Evolutionary conservation across 2,797 vertebrate genomes (phyloP), one percentile per base, ranked within the genome.

Genomic region (Otolemur crassicaudatus): DNA sequence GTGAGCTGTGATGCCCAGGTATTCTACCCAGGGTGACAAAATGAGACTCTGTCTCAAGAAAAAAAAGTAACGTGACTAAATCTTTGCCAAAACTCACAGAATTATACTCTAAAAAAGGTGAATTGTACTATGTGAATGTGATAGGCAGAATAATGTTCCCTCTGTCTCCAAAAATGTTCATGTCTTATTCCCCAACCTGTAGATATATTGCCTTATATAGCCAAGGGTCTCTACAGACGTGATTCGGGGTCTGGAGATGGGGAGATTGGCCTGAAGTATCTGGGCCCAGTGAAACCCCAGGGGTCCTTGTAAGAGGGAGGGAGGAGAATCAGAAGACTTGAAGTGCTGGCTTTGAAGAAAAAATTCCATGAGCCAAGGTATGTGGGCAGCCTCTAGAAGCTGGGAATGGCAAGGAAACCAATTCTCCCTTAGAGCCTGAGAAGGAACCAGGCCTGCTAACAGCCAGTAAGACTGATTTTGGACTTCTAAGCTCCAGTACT

Each of bases 281-380:
- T 83, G 25, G n/a, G 7, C 53, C 63, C 87, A 70, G 7, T 12
- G n/a, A 40, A 83, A 93, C 72, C 53, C 40, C 20, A 58, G 23
- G 13, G n/a, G 12, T 85, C 56, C 60, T 43, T 25, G 4, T 23
- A 29, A 87, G 29, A 63, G 9, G 65, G 25, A 75, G 79, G 83
- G 27, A 80, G 25, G 40, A 76, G 31, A 63, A 60, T 70, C 31
- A 83, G 34, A 89, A 76, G 69, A 73, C 37, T 10, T 27, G 23
- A 87, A 89, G 75, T 95, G 53, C 27, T 77, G 61, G 37, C 67
- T 94, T 77, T 70, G 25, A 86, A 87, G 69, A 73, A 23, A 10
- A 88, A 65, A 65, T n/a, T 27, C 19, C 22, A 2, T 8, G 27
- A 92, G 49, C 76, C 34, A 53, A 65, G 7, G 34, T 89, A 80